Evolutionary conservation across 2,888 invertebrate genomes (phyloP).

Genomic region (Sisyra terminalis): DNA sequence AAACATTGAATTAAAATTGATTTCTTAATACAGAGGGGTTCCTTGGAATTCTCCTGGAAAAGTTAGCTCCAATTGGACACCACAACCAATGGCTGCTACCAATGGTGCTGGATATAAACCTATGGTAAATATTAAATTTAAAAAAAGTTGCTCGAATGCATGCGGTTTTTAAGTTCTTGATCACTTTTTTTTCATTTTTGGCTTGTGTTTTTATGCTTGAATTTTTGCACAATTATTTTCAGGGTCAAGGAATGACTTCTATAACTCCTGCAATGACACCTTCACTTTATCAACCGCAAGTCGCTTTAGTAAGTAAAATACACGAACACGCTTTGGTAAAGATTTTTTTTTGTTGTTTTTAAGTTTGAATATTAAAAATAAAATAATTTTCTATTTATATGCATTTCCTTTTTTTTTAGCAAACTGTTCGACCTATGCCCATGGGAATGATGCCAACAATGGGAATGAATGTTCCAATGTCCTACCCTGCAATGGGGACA

Average conservation of each 20-base stretch:
- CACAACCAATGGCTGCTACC: slow-evolving; percentile 79
- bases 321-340: background rate
- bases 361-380: background rate
- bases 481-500: slow-evolving; percentile 12
- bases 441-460: slow-evolving; percentile 1
- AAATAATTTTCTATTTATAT: background rate
- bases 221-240: slow-evolving; percentile 17
- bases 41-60: slow-evolving; percentile 81
- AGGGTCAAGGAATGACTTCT: slow-evolving; percentile 20
- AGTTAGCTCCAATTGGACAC: slow-evolving; percentile 63
- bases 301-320: slow-evolving; percentile 21
- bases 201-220: background rate
- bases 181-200: background rate
- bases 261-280: slow-evolving; percentile 17
- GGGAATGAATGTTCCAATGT: slow-evolving; percentile 2
- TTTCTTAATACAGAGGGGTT: slow-evolving; percentile 45
- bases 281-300: slow-evolving; percentile 20
- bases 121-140: slow-evolving; percentile 44
- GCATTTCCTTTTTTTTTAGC: background rate
- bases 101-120: slow-evolving; percentile 77
- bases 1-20: too few relatives aligned
- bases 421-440: slow-evolving; percentile 1
- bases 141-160: background rate
- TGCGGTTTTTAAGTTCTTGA: background rate
- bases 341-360: background rate